phyloP scores from a whole-genome alignment of 1,140 invertebrate genomes.

The Drosophila insularis region DNA sequence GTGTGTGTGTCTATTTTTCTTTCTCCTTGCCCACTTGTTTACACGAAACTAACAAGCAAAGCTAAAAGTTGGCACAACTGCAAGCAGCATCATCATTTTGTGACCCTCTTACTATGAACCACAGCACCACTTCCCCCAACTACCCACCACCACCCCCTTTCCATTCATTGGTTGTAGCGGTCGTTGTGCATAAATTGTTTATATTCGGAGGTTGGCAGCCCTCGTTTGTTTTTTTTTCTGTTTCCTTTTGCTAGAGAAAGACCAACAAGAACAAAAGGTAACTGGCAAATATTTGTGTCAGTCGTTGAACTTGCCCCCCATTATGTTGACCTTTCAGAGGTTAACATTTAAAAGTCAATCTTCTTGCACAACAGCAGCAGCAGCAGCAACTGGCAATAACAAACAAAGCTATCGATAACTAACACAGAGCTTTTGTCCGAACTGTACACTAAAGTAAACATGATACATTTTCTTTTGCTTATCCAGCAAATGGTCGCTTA shows the following conservation, averaged over 20 bases:
- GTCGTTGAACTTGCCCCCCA: slow-evolving; percentile 59
- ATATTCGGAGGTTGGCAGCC: slow-evolving; percentile 45
- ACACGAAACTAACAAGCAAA: slow-evolving; percentile 72
- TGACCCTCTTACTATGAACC: not conserved
- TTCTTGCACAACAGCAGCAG: not conserved
- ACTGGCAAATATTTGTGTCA: slow-evolving; percentile 67
- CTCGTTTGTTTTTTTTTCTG: slow-evolving; percentile 26
- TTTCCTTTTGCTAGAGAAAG: slow-evolving; percentile 1
- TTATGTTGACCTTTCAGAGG: slow-evolving; percentile 10
- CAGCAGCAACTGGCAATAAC: slow-evolving; percentile 1
- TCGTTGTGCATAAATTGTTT: slow-evolving; percentile 75
- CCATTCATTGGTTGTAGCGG: slow-evolving; percentile 45
- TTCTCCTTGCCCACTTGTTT: slow-evolving; percentile 46
- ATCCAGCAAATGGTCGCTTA: not conserved
- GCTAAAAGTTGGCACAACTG: slow-evolving; percentile 68
- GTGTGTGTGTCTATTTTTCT: slow-evolving; percentile 30
- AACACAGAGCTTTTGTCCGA: not conserved
- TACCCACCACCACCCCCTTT: not conserved
- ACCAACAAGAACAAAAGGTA: slow-evolving; percentile 52
- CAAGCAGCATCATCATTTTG: slow-evolving; percentile 38
- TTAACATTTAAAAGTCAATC: slow-evolving; percentile 12
- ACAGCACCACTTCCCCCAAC: not conserved
- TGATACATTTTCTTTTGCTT: not conserved
- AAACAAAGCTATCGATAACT: slow-evolving; percentile 3
- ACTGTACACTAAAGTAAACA: slow-evolving; percentile 1